These are phyloP conservation scores for Microcebus jonahi DNA, from an alignment of 2,113 vertebrate genomes.

Conservation along the genomic window DNA sequence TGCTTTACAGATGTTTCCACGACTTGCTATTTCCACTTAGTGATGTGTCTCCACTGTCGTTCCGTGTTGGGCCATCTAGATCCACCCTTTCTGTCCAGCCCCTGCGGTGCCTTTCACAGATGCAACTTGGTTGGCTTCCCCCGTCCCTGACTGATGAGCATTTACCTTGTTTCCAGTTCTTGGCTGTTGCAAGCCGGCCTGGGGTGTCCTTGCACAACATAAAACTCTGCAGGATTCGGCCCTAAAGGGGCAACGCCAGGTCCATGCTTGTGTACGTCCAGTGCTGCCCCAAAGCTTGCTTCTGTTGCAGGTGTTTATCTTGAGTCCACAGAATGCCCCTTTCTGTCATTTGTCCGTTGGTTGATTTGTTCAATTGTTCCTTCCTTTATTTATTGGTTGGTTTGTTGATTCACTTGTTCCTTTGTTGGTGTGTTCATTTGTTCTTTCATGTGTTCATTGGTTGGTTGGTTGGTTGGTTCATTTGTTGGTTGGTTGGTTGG, in stretches of 20 bases:
- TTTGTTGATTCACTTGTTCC: not conserved
- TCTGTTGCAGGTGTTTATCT: not conserved
- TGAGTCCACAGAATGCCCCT: accelerated
- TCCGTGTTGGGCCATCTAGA: accelerated
- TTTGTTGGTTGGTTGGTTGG: too few species aligned
- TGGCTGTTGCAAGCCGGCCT: not conserved
- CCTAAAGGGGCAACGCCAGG: not conserved
- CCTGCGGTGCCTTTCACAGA: accelerated
- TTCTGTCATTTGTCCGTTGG: accelerated
- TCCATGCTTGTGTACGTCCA: accelerated
- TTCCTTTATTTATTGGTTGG: not conserved
- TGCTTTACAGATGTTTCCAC: not conserved
- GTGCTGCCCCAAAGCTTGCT: accelerated
- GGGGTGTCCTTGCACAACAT: accelerated
- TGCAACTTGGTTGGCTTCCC: not conserved
- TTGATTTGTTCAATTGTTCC: too few species aligned
- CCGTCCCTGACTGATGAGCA: accelerated
- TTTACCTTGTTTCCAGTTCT: not conserved
- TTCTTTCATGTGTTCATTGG: not conserved
- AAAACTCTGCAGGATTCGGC: not conserved
- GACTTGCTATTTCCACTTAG: not conserved
- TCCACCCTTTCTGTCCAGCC: not conserved
- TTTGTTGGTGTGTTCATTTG: not conserved
- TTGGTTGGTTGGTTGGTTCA: not conserved
- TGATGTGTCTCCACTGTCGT: accelerated